These are phyloP conservation scores for Metopolophium dirhodum DNA, from an alignment of 1,140 invertebrate genomes.

Conservation along the genomic window DNA sequence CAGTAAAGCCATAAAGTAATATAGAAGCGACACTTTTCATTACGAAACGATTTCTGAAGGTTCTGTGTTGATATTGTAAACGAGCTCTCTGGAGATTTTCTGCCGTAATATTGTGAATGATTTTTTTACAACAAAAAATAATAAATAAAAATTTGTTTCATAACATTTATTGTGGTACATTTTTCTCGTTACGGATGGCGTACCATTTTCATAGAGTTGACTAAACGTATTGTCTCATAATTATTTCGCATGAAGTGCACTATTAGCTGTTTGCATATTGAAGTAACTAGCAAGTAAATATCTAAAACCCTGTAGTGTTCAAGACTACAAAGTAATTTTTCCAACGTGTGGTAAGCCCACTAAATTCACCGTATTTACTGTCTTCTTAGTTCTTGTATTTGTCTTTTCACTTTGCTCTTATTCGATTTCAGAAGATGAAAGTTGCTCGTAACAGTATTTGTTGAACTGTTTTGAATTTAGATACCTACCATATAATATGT, in stretches of 20 bases:
- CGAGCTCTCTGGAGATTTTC: background rate
- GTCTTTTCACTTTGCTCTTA: background rate
- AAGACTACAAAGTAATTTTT: background rate
- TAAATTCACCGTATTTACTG: background rate
- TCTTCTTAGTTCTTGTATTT: background rate
- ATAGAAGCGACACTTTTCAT: background rate
- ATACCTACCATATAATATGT: too few relatives aligned
- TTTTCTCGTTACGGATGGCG: background rate
- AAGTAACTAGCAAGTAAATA: too few relatives aligned
- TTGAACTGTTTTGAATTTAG: too few relatives aligned
- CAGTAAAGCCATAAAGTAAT: background rate
- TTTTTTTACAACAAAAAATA: background rate
- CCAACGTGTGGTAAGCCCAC: background rate
- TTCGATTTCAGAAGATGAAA: background rate
- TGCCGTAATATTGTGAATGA: background rate
- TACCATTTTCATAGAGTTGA: background rate
- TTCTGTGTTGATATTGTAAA: background rate
- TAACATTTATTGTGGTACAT: background rate
- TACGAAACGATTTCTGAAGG: background rate
- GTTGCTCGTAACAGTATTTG: too few relatives aligned
- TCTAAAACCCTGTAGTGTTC: too few relatives aligned
- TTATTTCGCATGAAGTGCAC: background rate
- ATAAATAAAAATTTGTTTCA: conserved; percentile 1
- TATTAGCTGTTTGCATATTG: too few relatives aligned
- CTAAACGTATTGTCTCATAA: background rate